A percentile compares a stretch with the other conserved stretches of the same genome.
phyloP scores from a whole-genome alignment of 2,113 vertebrate genomes.

The Gavialis gangeticus region DNA sequence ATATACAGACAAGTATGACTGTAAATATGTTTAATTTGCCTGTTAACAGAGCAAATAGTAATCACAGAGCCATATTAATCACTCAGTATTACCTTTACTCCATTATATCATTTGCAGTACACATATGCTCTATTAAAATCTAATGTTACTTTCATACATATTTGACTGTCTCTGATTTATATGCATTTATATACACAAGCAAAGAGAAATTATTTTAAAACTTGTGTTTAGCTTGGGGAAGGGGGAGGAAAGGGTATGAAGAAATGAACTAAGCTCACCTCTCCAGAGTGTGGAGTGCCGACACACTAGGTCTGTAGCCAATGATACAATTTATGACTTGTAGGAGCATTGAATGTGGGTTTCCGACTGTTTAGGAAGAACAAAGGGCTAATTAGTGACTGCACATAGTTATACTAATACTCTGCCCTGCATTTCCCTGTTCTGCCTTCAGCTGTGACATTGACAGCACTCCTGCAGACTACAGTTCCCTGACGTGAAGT shows the following conservation, averaged over 20 bases:
- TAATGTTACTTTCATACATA: neutral
- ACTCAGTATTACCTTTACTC: neutral
- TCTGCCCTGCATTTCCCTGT: neutral
- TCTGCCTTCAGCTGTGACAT: neutral
- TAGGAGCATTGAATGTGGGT: neutral
- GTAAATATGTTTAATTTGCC: neutral
- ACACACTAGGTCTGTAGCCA: neutral
- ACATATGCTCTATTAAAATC: neutral
- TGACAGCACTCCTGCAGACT: neutral
- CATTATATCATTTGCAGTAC: neutral
- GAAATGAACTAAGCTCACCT: neutral
- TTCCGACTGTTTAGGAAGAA: rapidly evolving
- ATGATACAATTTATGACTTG: rapidly evolving
- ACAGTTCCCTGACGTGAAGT: rapidly evolving
- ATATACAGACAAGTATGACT: neutral
- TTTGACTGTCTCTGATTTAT: no score
- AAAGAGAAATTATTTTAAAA: no score
- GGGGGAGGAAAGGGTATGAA: neutral
- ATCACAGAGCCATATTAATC: neutral
- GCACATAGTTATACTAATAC: neutral
- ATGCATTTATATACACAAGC: no score
- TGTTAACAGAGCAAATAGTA: neutral
- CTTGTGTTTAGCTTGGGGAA: no score
- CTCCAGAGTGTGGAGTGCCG: neutral
- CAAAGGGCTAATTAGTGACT: rapidly evolving